phyloP scores from a whole-genome alignment of 2,888 invertebrate species.

The Chaitophorus viminalis region DNA sequence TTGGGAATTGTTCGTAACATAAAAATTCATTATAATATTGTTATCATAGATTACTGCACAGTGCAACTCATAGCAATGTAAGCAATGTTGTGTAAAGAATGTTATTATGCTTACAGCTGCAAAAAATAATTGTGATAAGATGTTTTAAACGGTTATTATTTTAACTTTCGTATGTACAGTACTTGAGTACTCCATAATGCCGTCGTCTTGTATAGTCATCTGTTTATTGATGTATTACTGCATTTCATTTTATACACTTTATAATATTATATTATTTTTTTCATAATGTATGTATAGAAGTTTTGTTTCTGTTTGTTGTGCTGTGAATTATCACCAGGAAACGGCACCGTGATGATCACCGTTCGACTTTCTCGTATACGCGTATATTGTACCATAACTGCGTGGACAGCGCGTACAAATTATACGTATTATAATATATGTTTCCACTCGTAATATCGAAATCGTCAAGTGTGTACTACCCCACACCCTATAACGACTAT shows the following conservation, averaged over 20 bases:
- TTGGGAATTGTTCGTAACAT: too few species aligned
- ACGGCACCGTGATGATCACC: neutral
- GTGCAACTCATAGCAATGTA: too few species aligned
- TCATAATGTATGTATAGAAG: too few species aligned
- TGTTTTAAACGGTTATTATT: slow-evolving; percentile 28
- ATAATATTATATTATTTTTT: too few species aligned
- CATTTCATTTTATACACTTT: too few species aligned
- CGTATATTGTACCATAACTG: too few species aligned
- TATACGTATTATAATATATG: neutral
- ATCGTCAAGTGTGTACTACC: neutral
- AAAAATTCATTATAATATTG: too few species aligned
- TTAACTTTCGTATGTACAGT: slow-evolving; percentile 13
- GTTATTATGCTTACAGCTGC: neutral
- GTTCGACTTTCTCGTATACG: neutral
- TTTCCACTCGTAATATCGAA: neutral
- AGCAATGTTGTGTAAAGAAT: too few species aligned
- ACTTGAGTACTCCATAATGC: too few species aligned
- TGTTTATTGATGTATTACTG: neutral
- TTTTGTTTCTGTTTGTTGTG: slow-evolving; percentile 21
- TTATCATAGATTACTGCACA: too few species aligned
- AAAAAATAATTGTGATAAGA: neutral
- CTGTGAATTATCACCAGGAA: slow-evolving; percentile 9
- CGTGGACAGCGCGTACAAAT: too few species aligned
- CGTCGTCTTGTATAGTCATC: too few species aligned
- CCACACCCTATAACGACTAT: neutral